phyloP scores from a whole-genome alignment of 1,140 invertebrate species.

The Euwallacea fornicatus region DNA sequence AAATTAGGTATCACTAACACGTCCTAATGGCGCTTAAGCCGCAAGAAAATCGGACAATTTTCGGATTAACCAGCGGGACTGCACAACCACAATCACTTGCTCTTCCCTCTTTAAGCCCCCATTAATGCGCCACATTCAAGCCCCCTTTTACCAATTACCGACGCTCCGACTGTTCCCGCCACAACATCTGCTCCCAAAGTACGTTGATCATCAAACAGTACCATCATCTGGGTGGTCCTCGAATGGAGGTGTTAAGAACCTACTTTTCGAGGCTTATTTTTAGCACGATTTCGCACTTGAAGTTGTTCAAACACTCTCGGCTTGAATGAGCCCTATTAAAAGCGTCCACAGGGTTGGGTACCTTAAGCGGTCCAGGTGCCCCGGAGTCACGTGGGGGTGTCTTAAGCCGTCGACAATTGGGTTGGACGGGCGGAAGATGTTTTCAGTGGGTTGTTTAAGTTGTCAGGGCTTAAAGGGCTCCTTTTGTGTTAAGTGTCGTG shows the following conservation, averaged over 20 bases:
- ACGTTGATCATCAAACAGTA: background rate
- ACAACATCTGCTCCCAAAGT: background rate
- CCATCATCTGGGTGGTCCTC: constrained; percentile 8
- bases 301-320: constrained; percentile 12
- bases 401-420: constrained; percentile 3
- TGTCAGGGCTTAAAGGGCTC: background rate
- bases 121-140: background rate
- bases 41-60: background rate
- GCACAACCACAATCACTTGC: background rate
- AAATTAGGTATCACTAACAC: background rate
- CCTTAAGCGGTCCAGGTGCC: constrained; percentile 15
- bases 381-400: constrained; percentile 9
- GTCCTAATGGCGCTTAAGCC: constrained; percentile 2
- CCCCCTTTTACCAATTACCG: background rate
- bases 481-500: too few relatives aligned
- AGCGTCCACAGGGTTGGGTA: background rate
- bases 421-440: background rate
- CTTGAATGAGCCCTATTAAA: background rate
- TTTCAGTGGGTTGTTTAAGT: background rate
- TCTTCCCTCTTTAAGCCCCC: background rate
- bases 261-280: constrained; percentile 7
- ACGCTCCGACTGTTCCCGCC: background rate
- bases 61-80: background rate
- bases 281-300: constrained; percentile 18
- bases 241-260: constrained; percentile 6